Conservation (phyloP, 1,140 invertebrate genomes). For the Drosophila guanche region DNA sequence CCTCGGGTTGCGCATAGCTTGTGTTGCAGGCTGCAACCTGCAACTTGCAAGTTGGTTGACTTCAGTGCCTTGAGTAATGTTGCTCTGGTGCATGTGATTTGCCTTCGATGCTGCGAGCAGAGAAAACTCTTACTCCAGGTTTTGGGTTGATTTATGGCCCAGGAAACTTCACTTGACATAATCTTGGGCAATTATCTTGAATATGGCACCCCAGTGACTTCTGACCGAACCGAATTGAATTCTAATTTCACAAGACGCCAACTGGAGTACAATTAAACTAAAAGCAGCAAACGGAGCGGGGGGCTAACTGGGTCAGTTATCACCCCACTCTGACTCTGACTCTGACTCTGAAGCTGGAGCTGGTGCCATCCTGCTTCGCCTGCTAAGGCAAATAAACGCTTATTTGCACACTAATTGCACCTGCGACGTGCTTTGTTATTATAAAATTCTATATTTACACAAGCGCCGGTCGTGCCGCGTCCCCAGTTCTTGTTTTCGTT, state of each 20-base stretch:
- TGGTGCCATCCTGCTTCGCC: constrained; percentile 8
- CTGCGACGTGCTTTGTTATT: constrained; percentile 82
- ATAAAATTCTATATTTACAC: constrained; percentile 80
- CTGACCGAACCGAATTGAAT: constrained; percentile 59
- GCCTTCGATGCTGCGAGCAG: constrained; percentile 19
- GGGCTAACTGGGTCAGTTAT: constrained; percentile 59
- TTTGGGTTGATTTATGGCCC: constrained; percentile 49
- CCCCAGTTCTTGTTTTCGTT: constrained; percentile 18
- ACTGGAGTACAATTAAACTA: constrained; percentile 13
- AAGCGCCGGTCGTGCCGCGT: constrained; percentile 42
- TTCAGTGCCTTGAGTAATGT: constrained; percentile 52
- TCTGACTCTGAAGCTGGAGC: background rate
- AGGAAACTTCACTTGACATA: constrained; percentile 48
- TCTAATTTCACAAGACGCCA: constrained; percentile 48
- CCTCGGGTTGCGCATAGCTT: constrained; percentile 15
- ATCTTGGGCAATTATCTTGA: constrained; percentile 53
- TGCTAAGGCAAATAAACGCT: constrained; percentile 75
- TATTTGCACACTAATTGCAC: constrained; percentile 82
- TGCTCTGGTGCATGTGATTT: constrained; percentile 35
- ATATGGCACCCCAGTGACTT: constrained; percentile 39
- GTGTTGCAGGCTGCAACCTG: constrained; percentile 39
- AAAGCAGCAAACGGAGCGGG: background rate
- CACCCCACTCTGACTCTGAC: background rate
- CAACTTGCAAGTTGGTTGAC: constrained; percentile 18
- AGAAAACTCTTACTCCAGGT: constrained; percentile 6